phyloP scores from a whole-genome alignment of 2,888 invertebrate species.

The Aricia artaxerxes region DNA sequence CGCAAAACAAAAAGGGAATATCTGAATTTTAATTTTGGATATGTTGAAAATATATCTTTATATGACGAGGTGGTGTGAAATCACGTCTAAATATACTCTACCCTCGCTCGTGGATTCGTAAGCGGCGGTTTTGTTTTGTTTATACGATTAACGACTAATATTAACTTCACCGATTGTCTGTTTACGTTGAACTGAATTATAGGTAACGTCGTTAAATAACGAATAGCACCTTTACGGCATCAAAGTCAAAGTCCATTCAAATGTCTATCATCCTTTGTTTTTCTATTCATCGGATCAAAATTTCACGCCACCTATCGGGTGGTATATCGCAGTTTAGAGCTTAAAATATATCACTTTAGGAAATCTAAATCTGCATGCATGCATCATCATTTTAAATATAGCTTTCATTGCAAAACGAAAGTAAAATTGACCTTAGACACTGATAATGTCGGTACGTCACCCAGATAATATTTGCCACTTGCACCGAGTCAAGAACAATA shows the following conservation, averaged over 20 bases:
- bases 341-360: not conserved
- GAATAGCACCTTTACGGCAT: not conserved
- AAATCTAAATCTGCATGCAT: not conserved
- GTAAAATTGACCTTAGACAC: conserved; percentile 15
- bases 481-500: not conserved
- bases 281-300: not conserved
- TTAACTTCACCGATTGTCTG: conserved; percentile 26
- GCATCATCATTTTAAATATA: not conserved
- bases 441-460: not conserved
- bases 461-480: conserved; percentile 15
- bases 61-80: conserved; percentile 30
- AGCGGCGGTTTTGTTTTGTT: conserved; percentile 29
- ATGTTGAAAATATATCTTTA: conserved; percentile 26
- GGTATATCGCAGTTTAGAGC: not conserved
- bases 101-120: conserved; percentile 27
- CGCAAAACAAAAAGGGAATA: not conserved
- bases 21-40: conserved; percentile 22
- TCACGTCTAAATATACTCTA: conserved; percentile 27
- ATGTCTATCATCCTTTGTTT: not conserved
- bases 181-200: conserved; percentile 27
- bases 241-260: not conserved
- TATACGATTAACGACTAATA: conserved; percentile 30
- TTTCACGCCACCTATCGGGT: not conserved
- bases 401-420: not conserved
- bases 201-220: conserved; percentile 18